Evolutionary conservation across 2,888 invertebrate genomes (phyloP), one percentile per base, ranked within the genome.

Genomic region (Cremastinae sp.): DNA sequence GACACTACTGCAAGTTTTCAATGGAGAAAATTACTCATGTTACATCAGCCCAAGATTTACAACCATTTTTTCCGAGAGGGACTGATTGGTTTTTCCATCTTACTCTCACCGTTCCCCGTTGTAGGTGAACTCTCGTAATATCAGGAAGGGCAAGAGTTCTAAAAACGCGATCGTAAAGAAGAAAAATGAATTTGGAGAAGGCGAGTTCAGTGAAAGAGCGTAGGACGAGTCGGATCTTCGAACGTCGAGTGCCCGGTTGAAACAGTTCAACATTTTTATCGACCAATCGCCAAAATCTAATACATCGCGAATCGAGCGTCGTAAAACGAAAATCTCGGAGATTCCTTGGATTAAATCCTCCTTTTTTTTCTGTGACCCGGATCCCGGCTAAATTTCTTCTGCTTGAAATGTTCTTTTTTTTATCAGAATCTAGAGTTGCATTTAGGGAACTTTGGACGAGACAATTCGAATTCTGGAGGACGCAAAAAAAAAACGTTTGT

Each of bases 11-110:
- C 14, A 36, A 61, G 9, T 28, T 62, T 62, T 62, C 34, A 36
- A 62, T 49, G 36, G 47, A 14, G 45, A 34, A 36, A n/a, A 62
- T 62, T 47, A 58, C 58, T 36, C 22, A 41, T 43, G 22, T 43
- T 49, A 8, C 61, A 36, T 2, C 45, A 34, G 34, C n/a, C 16
- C 45, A 5, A 28, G 47, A 49, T 62, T 62, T 18, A 62, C 36
- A 47, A 49, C 36, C 4, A 16, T 62, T 28, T 2, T 22, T 3
- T n/a, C 4, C n/a, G 3, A 16, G 16, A 53, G 14, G 0, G 18
- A 53, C 41, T 8, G 9, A 51, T 10, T 34, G 9, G 14, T 47
- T 62, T 14, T 41, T 12, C 5, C 12, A 4, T 28, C 28, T 36
- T 12, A n/a, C 14, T 20, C 51, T 14, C 9, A 14, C 12, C 2